phyloP scores from a whole-genome alignment of 2,888 invertebrate genomes.

The Himalopsyche japonica region DNA sequence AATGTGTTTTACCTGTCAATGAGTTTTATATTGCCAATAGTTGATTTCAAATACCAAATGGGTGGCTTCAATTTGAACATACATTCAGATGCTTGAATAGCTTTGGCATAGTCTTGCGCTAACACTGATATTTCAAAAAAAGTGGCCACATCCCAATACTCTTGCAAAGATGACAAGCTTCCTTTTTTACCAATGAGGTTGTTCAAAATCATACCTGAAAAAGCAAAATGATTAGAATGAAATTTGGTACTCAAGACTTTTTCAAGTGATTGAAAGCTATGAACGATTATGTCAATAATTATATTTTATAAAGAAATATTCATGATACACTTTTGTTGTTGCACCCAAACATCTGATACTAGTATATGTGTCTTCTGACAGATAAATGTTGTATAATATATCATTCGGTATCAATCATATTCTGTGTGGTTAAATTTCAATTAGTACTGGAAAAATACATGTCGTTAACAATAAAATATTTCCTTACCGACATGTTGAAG shows the following conservation, averaged over 20 bases:
- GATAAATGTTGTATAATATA: no score
- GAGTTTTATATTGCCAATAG: slow-evolving; percentile 93
- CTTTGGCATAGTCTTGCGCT: slow-evolving; percentile 95
- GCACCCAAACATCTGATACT: no score
- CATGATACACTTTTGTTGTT: no score
- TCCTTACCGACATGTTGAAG: slow-evolving; percentile 81
- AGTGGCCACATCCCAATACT: slow-evolving; percentile 99
- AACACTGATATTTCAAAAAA: slow-evolving; percentile 98
- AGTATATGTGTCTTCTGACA: no score
- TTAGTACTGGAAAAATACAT: neutral
- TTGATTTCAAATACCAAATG: slow-evolving; percentile 94
- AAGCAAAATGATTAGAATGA: slow-evolving; percentile 43
- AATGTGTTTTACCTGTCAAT: slow-evolving; percentile 67
- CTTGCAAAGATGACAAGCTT: slow-evolving; percentile 85
- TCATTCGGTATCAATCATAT: no score
- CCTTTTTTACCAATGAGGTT: slow-evolving; percentile 98
- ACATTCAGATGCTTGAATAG: slow-evolving; percentile 93
- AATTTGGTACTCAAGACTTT: no score
- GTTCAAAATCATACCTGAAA: slow-evolving; percentile 87
- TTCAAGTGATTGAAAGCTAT: no score
- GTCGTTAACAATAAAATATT: neutral
- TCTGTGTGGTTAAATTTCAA: no score
- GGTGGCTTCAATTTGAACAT: slow-evolving; percentile 92
- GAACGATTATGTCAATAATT: no score
- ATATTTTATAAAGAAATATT: no score